These are phyloP conservation scores for Ceratina calcarata DNA, from an alignment of 1,140 invertebrate species.

Conservation along the genomic window DNA sequence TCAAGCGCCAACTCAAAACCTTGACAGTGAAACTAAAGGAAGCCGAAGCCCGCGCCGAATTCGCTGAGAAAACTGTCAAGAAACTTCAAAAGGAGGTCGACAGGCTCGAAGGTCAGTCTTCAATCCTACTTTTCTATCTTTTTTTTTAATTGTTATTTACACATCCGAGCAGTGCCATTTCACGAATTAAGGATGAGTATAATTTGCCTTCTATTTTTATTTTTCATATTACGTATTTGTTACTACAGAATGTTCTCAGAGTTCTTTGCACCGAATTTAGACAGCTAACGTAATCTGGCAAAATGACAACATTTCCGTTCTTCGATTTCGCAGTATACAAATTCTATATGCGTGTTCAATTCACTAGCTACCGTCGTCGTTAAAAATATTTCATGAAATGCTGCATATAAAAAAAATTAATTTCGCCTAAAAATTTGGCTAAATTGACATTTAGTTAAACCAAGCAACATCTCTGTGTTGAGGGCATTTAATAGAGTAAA, in stretches of 20 bases:
- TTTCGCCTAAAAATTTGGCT: not conserved
- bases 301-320: conserved; percentile 24
- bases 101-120: conserved; percentile 96
- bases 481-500: not conserved
- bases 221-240: not conserved
- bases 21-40: conserved; percentile 98
- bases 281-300: conserved; percentile 39
- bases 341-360: conserved; percentile 28
- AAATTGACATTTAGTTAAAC: not conserved
- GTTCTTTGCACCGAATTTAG: not conserved
- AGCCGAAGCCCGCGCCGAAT: conserved; percentile 99
- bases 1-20: conserved; percentile 99
- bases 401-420: not conserved
- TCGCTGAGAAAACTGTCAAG: conserved; percentile 99
- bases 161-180: too few relatives aligned
- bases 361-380: conserved; percentile 22
- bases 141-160: not conserved
- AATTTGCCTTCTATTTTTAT: not conserved
- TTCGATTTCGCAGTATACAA: not conserved
- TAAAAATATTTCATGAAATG: not conserved
- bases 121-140: conserved; percentile 7
- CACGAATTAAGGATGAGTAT: not conserved
- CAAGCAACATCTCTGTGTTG: too few relatives aligned
- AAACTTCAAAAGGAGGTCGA: conserved; percentile 99
- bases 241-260: conserved; percentile 4